These are phyloP conservation scores for Ylistrum balloti DNA, from an alignment of 1,140 invertebrate genomes.

Conservation along the genomic window DNA sequence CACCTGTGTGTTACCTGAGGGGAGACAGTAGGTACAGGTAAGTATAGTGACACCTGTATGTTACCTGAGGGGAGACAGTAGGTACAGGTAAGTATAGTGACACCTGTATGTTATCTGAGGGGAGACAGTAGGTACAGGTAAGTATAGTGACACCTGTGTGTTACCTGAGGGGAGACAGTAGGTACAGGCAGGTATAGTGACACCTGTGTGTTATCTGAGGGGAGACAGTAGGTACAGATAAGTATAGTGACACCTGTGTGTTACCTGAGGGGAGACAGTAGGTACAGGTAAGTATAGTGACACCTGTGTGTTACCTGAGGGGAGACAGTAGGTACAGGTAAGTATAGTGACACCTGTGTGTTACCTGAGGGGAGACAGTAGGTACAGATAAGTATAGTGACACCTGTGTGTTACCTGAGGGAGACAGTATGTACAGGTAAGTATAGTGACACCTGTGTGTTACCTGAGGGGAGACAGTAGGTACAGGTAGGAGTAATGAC, in stretches of 20 bases:
- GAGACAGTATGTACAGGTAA: neutral
- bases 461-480: conserved; percentile 81
- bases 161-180: conserved; percentile 66
- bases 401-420: neutral
- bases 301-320: neutral
- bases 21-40: too few relatives aligned
- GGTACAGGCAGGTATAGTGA: too few relatives aligned
- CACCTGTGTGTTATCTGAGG: too few relatives aligned
- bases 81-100: too few relatives aligned
- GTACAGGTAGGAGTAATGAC: conserved; percentile 81
- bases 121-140: neutral
- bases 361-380: conserved; percentile 77
- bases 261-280: neutral
- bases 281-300: neutral
- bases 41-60: too few relatives aligned
- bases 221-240: conserved; percentile 68
- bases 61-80: too few relatives aligned
- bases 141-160: neutral
- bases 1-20: too few relatives aligned
- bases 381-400: conserved; percentile 74
- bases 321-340: neutral
- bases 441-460: conserved; percentile 13
- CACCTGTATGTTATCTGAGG: too few relatives aligned
- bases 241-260: conserved; percentile 59
- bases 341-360: neutral